phyloP scores from a whole-genome alignment of 2,888 invertebrate genomes.

The Erebia palarica region DNA sequence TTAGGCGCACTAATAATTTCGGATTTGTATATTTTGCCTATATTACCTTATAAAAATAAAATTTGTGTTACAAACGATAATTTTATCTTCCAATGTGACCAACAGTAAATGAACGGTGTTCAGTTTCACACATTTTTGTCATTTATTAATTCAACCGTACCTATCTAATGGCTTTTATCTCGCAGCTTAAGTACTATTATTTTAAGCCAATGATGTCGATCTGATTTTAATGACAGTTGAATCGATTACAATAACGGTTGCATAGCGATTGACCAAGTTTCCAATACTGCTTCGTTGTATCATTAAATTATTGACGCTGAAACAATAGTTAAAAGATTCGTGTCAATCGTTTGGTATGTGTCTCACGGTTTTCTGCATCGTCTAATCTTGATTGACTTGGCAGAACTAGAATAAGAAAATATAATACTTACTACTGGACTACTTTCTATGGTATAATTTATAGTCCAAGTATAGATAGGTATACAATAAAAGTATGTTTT shows the following conservation, averaged over 20 bases:
- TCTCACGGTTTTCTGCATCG: conserved; percentile 5
- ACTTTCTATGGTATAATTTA: not conserved
- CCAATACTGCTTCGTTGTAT: conserved; percentile 37
- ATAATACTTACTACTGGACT: too few species aligned
- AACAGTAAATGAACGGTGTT: not conserved
- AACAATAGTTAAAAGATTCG: conserved; percentile 6
- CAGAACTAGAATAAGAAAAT: not conserved
- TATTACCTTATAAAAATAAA: too few species aligned
- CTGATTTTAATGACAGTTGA: conserved; percentile 51
- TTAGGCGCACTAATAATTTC: too few species aligned
- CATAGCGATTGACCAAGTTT: conserved; percentile 42
- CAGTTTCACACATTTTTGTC: not conserved
- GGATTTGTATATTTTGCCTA: too few species aligned
- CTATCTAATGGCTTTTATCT: not conserved
- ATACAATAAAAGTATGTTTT: not conserved
- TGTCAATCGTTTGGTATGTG: conserved; percentile 8
- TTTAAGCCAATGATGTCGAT: conserved; percentile 4
- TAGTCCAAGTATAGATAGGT: not conserved
- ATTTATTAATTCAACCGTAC: not conserved
- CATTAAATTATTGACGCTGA: conserved; percentile 17
- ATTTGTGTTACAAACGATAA: not conserved
- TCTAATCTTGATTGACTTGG: not conserved
- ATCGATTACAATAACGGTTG: conserved; percentile 49
- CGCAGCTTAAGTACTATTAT: not conserved
- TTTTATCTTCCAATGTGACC: not conserved